Evolutionary conservation across 2,113 vertebrate genomes (phyloP).

Genomic region (Chloropsis hardwickii): DNA sequence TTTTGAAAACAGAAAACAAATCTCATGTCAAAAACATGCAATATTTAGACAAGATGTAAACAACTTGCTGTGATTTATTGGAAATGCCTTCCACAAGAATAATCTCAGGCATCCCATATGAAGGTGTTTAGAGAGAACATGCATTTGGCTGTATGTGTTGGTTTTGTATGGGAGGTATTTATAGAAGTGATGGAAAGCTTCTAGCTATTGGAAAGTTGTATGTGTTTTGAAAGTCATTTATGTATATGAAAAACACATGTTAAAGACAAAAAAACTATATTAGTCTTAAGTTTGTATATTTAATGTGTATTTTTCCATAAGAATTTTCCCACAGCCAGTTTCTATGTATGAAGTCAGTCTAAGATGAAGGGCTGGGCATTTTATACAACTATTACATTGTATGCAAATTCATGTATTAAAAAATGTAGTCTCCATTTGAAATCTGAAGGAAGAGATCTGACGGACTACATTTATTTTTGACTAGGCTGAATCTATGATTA

Average conservation of each 20-base stretch:
- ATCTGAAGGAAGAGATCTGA: neutral
- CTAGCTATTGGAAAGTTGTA: too few species aligned
- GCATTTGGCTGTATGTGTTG: neutral
- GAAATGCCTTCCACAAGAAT: neutral
- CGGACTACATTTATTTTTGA: neutral
- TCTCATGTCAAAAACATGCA: neutral
- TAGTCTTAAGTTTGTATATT: neutral
- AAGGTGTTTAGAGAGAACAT: neutral
- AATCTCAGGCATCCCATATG: neutral
- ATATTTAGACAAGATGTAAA: neutral
- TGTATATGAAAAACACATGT: too few species aligned
- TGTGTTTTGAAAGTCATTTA: too few species aligned
- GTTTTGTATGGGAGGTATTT: too few species aligned
- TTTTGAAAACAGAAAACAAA: neutral
- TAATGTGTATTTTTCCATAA: neutral
- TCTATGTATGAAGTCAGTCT: rapidly evolving
- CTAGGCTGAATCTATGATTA: neutral
- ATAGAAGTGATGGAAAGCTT: too few species aligned
- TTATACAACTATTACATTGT: neutral
- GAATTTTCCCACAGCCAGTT: neutral
- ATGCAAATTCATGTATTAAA: neutral
- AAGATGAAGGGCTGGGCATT: neutral
- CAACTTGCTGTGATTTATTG: neutral
- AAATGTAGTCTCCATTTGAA: neutral
- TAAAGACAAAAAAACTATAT: neutral